These are phyloP conservation scores for Artibeus lituratus DNA, from an alignment of 2,797 vertebrate species.

Conservation along the genomic window DNA sequence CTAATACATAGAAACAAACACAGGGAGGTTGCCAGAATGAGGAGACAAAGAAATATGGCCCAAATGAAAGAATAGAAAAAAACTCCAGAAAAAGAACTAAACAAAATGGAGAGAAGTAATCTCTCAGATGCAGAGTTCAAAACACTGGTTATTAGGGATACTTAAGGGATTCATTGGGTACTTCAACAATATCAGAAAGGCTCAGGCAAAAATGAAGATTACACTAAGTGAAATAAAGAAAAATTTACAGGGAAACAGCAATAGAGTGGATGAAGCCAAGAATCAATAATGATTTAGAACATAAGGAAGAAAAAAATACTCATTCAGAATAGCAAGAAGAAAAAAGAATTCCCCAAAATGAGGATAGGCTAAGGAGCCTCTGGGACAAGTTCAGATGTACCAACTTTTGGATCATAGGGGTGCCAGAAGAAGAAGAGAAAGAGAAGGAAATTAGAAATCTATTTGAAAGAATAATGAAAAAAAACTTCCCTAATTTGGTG, in stretches of 20 bases:
- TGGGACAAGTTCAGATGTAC: background rate
- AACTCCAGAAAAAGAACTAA: background rate
- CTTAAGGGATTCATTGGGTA: background rate
- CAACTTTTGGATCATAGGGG: background rate
- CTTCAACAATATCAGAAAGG: background rate
- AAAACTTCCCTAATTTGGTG: background rate
- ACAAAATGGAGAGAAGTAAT: background rate
- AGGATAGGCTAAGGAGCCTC: background rate
- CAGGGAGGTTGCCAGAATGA: background rate
- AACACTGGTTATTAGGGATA: background rate
- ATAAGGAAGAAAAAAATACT: background rate
- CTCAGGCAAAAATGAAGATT: background rate
- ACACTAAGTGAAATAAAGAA: background rate
- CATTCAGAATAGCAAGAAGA: background rate
- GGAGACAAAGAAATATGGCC: background rate
- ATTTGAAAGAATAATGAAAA: background rate
- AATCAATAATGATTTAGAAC: background rate
- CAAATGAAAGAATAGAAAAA: background rate
- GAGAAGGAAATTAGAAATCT: background rate
- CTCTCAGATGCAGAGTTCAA: background rate
- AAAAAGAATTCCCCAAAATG: background rate
- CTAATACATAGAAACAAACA: background rate
- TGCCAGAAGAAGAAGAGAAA: background rate
- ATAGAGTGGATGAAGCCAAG: background rate
- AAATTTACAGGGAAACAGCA: background rate